Evolutionary conservation across 2,888 invertebrate genomes (phyloP), one percentile per base, ranked within the genome.

Genomic region (Drosophila hamatofila): DNA sequence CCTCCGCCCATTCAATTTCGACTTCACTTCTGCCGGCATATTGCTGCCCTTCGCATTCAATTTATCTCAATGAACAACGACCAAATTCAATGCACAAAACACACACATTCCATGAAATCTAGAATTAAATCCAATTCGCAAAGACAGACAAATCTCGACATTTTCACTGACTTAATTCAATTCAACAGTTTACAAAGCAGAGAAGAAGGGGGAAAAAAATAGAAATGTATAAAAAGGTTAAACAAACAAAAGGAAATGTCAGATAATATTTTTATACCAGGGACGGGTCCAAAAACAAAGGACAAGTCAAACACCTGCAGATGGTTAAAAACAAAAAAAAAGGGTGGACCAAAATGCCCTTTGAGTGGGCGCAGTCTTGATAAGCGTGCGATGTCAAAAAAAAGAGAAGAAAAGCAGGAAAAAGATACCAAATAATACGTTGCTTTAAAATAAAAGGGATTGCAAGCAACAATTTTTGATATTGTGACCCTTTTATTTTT

Each of bases 261-360:
- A 61, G 83, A 85, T 85, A 85, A 85, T 76, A 79, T 74, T 88
- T 72, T 63, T 39, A 52, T 62, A 42, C 39, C 57, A 63, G 55
- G 57, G 74, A 39, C 30, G 59, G 16, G 44, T 11, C 18, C 56
- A n/a, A 44, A 44, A 41, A 33, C 55, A 64, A 62, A 55, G 84
- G 72, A 69, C 57, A 52, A 82, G 83, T 74, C 72, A 80, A 75
- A 75, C 87, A 88, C 83, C 83, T 83, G 87, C 89, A 75, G 83
- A 65, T 72, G 60, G 14, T 4, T 33, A 30, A 23, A 44, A 42
- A 46, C 25, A 25, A 49, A 6, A 14, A 33, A 21, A 77, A 59
- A 51, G 39, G 27, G 21, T 39, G 39, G n/a, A 39, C n/a, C n/a
- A 1, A 39, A 39, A 39, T 39, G 72, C 62, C 72, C 68, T 62